Evolutionary conservation across 2,797 vertebrate genomes (phyloP).

Genomic region (Onychomys leucogaster): DNA sequence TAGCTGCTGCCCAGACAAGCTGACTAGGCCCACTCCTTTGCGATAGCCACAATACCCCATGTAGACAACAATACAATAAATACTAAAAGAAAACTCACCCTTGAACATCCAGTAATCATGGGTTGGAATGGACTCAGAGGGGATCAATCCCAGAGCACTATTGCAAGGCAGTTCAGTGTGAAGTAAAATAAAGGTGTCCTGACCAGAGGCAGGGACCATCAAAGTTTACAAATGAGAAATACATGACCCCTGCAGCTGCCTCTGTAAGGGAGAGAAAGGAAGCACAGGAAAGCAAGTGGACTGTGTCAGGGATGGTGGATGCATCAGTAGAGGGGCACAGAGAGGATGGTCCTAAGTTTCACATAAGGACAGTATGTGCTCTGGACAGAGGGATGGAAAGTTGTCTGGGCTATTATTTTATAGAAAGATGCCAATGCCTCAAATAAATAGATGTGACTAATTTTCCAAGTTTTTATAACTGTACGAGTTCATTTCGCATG

Average conservation of each 20-base stretch:
- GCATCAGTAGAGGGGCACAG: neutral
- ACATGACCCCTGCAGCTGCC: too few species aligned
- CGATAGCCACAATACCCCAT: neutral
- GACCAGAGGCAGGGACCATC: neutral
- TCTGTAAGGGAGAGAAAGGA: neutral
- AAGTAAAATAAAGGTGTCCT: neutral
- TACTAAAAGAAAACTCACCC: constrained; percentile 8
- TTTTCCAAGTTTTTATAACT: constrained; percentile 4
- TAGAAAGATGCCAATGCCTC: neutral
- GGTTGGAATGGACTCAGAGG: neutral
- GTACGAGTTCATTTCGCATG: neutral
- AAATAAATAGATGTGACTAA: neutral
- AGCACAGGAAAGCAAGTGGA: neutral
- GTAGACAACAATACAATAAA: neutral
- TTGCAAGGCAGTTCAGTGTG: neutral
- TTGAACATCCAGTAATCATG: neutral
- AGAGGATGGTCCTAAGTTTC: neutral
- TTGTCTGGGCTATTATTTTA: neutral
- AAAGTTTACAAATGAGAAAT: neutral
- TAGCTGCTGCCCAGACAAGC: neutral
- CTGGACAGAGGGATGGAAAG: neutral
- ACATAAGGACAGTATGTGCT: rapidly evolving
- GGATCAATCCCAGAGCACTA: neutral
- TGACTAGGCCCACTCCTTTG: neutral
- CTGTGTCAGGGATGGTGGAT: too few species aligned